Evolutionary conservation across 2,888 invertebrate genomes (phyloP).

Genomic region (Nephrocerus scutellatus): DNA sequence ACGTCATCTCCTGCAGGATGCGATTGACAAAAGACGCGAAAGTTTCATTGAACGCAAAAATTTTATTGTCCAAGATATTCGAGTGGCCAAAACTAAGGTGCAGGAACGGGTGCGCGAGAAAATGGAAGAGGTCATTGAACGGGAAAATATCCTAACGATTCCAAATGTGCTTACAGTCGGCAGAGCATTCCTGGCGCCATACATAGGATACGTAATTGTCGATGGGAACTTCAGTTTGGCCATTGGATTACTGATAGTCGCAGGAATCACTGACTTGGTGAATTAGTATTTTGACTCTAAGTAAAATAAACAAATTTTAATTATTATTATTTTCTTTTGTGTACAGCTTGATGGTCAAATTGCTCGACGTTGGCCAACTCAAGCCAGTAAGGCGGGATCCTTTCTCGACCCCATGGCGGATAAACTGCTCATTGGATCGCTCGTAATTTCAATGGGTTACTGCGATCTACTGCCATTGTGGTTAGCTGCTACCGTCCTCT

Average conservation of each 20-base stretch:
- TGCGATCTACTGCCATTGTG: conserved; percentile 76
- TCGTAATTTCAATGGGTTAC: conserved; percentile 82
- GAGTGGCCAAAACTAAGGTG: conserved; percentile 63
- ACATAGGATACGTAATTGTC: conserved; percentile 81
- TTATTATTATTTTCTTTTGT: conserved; percentile 18
- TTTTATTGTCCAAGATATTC: conserved; percentile 61
- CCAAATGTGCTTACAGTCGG: conserved; percentile 86
- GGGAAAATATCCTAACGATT: conserved; percentile 86
- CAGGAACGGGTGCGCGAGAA: conserved; percentile 67
- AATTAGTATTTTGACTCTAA: too few relatives aligned
- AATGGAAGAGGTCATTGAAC: conserved; percentile 56
- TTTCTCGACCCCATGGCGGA: conserved; percentile 96
- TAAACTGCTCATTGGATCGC: conserved; percentile 82
- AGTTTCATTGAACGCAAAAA: conserved; percentile 58
- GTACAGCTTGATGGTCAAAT: conserved; percentile 89
- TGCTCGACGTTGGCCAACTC: conserved; percentile 83
- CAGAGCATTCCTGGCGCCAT: conserved; percentile 80
- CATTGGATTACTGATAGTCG: conserved; percentile 71
- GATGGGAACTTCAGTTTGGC: conserved; percentile 74
- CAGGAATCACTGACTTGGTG: conserved; percentile 89
- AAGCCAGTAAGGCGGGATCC: conserved; percentile 88
- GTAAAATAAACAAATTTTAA: neutral
- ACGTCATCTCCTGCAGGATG: conserved; percentile 52
- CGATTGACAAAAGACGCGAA: conserved; percentile 56
- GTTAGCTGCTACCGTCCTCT: conserved; percentile 73